A percentile compares a stretch with the other conserved stretches of the same genome.
Evolutionary conservation across 2,113 vertebrate genomes (phyloP).

Genomic region (Phaethon lepturus): DNA sequence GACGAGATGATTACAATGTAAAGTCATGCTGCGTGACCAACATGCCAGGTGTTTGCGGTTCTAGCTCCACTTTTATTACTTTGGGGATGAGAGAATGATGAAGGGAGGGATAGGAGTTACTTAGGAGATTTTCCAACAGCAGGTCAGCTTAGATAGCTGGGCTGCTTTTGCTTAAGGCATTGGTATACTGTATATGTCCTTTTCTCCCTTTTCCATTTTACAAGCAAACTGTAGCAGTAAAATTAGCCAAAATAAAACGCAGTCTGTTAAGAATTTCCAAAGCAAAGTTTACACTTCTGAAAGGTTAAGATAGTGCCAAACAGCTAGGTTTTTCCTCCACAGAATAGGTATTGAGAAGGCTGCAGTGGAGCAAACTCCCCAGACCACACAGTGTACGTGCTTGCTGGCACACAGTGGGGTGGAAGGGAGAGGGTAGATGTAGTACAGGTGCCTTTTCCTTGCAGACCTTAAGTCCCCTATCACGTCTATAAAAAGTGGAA

Average conservation of each 20-base stretch:
- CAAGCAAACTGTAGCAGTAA: not conserved
- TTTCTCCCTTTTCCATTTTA: not conserved
- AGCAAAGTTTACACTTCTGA: not conserved
- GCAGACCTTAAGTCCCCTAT: not conserved
- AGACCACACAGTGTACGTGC: rapidly evolving
- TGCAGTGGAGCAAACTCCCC: not conserved
- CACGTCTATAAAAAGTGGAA: not conserved
- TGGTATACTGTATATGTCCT: not conserved
- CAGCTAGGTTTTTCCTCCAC: not conserved
- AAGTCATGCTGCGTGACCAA: slow-evolving; percentile 71
- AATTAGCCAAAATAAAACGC: slow-evolving; percentile 8
- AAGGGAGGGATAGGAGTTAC: not conserved
- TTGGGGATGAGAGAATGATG: slow-evolving; percentile 45
- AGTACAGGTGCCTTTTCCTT: not conserved
- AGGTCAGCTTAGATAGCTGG: slow-evolving; percentile 34
- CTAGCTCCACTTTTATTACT: slow-evolving; percentile 65
- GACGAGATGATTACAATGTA: slow-evolving; percentile 74
- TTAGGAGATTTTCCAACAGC: slow-evolving; percentile 54
- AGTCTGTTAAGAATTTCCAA: not conserved
- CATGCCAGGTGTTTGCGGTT: slow-evolving; percentile 73
- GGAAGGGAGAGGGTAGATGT: not conserved
- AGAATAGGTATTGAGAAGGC: not conserved
- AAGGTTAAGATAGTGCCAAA: not conserved
- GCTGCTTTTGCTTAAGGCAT: slow-evolving; percentile 13
- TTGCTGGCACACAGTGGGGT: not conserved